These are phyloP conservation scores for Ammodytes dubius DNA, from an alignment of 2,113 vertebrate genomes.

Conservation along the genomic window DNA sequence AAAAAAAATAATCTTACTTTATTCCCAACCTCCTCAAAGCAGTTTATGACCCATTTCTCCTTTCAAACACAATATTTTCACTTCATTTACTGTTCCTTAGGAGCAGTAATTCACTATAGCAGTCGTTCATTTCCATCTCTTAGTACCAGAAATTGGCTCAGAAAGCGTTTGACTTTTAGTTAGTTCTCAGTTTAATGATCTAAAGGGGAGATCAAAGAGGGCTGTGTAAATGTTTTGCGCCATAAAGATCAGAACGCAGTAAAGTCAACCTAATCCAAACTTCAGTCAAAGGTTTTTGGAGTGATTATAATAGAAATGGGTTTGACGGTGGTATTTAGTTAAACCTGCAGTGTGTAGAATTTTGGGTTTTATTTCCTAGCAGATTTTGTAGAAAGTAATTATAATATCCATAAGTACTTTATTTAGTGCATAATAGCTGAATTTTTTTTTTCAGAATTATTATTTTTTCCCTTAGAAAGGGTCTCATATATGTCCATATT, in stretches of 20 bases:
- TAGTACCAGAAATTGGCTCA: conserved; percentile 32
- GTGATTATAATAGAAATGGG: conserved; percentile 3
- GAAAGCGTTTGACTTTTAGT: conserved; percentile 32
- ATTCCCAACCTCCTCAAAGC: conserved; percentile 33
- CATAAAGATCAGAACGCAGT: conserved; percentile 10
- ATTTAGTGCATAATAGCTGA: no score
- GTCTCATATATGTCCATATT: no score
- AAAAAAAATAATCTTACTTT: conserved; percentile 11
- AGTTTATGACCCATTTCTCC: conserved; percentile 46
- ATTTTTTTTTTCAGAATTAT: no score
- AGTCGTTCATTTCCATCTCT: conserved; percentile 46
- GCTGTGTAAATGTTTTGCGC: conserved; percentile 19
- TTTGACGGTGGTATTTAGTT: not conserved
- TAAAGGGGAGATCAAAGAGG: not conserved
- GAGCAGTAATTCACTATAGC: conserved; percentile 23
- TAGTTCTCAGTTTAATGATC: conserved; percentile 17
- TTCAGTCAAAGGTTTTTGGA: not conserved
- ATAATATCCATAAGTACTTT: no score
- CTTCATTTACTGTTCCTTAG: conserved; percentile 38
- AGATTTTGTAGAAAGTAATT: no score
- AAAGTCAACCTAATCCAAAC: conserved; percentile 7
- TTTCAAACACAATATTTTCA: conserved; percentile 64
- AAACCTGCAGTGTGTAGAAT: no score
- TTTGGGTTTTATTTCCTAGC: no score
- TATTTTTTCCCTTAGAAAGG: no score